Base-by-base conservation (phyloP, 2,888 invertebrate genomes). In the Actias luna region DNA sequence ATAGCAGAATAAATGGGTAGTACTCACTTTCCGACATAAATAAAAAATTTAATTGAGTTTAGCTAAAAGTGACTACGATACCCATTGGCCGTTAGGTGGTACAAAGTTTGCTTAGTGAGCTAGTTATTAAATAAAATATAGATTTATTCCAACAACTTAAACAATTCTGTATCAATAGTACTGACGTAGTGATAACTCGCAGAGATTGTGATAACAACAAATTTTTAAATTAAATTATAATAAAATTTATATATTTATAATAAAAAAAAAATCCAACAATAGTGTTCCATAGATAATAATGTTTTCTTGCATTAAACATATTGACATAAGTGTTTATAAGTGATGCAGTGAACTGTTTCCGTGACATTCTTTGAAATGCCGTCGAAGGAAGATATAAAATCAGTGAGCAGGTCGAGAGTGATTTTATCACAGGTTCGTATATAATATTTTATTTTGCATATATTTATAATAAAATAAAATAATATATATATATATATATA, bases 371-470 rank as follows among this genome's bases (percentile, higher is more conserved):
- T 18, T 36, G n/a, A 62, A 59, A 62, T 62, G 62, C 36, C 60
- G 57, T 60, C 61, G 14, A 59, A 39, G 18, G 60, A 65, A 55
- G 63, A 63, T 36, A 42, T 22, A 5, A 64, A 36, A 31, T 33
- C 36, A 18, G 58, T 65, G 31, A 60, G 62, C 58, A 29, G 65
- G 25, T 36, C 60, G 1, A 60, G 64, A 46, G 60, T 64, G 25
- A 62, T 65, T 58, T 58, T 65, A 36, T 65, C 65, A 36, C 65
- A 65, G 64, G 65, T 65, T 42, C 42, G 65, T 62, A 55, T 55
- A n/a, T 55, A 5, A 55, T n/a, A n/a, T 42, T 10, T 46, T 25
- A 46, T 46, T 46, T 46, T 46, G n/a, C n/a, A n/a, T n/a, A n/a
- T n/a, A n/a, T n/a, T n/a, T n/a, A n/a, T n/a, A n/a, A n/a, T n/a